Evolutionary conservation across 2,797 vertebrate species (phyloP), one percentile per base, ranked within the genome.

Genomic region (Gymnoscopelus braueri): DNA sequence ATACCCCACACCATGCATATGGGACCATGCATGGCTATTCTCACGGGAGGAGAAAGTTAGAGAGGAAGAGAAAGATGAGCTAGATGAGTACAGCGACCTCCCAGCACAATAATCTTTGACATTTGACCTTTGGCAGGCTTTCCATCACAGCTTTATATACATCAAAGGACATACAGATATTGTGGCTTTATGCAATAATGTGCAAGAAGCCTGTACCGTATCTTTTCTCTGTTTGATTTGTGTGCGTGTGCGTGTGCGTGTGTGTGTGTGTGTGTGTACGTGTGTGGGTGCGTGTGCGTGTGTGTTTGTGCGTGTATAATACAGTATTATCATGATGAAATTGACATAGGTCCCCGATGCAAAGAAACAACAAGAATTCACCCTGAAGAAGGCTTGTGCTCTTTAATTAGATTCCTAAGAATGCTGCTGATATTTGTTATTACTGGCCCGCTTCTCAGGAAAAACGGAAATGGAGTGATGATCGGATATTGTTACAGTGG

Each of bases 61-160:
- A 69, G 67, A 75, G 67, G 74, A 54, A 80, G 62, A 77, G 67
- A 87, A 77, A 60, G 78, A 81, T 66, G 82, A 80, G 82, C 86
- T 67, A 69, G 47, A 64, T 39, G 74, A 77, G 75, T 39, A 60
- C 53, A 58, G 65, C 39, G 80, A 66, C 75, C 73, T 80, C 65
- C 64, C 55, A 63, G 68, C 64, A 66, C 24, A 58, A 74, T 65
- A 60, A 52, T 66, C 69, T 79, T 71, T 84, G 78, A 80, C 72
- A 77, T 82, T 77, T 86, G 73, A 89, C 78, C 71, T 64, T 12
- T 68, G 49, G 49, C 50, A 69, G 77, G 63, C 9, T 79, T 84
- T 81, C 72, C 64, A 70, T 76, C 39, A 19, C 12, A 67, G 44
- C 60, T 55, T 39, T 6, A 39, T 6, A 4, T 50, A 51, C 65